These are phyloP conservation scores for Bombus turneri DNA, from an alignment of 1,140 invertebrate species.

Conservation along the genomic window DNA sequence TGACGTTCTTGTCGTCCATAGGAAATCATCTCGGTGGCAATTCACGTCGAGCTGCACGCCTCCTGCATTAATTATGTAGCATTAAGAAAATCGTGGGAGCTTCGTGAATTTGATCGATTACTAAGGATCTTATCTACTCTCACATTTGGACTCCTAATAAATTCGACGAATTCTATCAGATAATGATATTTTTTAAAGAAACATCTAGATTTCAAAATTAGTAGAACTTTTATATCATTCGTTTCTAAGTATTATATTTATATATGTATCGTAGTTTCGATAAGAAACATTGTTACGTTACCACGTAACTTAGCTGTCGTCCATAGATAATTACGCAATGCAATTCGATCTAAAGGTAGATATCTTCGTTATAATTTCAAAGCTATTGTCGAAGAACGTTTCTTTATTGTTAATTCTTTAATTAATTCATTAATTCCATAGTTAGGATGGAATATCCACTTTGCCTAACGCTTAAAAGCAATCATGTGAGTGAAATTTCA, in stretches of 20 bases:
- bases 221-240: not conserved
- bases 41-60: slow-evolving; percentile 44
- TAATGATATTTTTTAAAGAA: not conserved
- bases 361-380: not conserved
- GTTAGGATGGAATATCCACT: too few relatives aligned
- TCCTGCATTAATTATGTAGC: slow-evolving; percentile 49
- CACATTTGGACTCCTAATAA: not conserved
- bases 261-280: not conserved
- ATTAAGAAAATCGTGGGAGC: slow-evolving; percentile 25
- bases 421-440: too few relatives aligned
- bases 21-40: slow-evolving; percentile 54
- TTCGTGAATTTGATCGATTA: slow-evolving; percentile 39
- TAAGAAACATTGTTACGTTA: too few relatives aligned
- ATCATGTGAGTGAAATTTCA: too few relatives aligned
- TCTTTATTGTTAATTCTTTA: not conserved
- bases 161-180: not conserved
- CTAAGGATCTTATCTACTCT: slow-evolving; percentile 2
- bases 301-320: too few relatives aligned
- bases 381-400: not conserved
- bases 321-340: not conserved
- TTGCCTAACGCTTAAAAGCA: too few relatives aligned
- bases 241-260: not conserved
- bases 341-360: not conserved
- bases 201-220: not conserved
- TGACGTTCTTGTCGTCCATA: slow-evolving; percentile 46